These are phyloP conservation scores for Dufourea novaeangliae DNA, from an alignment of 1,140 invertebrate genomes.

Conservation along the genomic window DNA sequence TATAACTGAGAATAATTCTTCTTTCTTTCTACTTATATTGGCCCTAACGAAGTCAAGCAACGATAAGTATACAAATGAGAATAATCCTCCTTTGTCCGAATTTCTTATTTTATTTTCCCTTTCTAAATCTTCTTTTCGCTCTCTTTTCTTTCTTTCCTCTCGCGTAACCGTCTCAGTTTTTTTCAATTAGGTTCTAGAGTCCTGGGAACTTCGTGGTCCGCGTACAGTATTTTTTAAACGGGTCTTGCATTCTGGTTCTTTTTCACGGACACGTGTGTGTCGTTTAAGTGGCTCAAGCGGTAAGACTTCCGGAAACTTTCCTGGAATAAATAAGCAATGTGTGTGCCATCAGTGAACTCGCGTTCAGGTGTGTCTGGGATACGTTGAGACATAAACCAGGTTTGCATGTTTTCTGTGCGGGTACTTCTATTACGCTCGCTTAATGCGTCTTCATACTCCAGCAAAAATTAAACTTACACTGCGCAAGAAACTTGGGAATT, in stretches of 20 bases:
- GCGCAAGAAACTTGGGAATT: too few relatives aligned
- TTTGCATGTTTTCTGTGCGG: neutral
- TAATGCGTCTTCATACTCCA: too few relatives aligned
- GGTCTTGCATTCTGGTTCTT: neutral
- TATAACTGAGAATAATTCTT: neutral
- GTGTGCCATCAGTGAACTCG: too few relatives aligned
- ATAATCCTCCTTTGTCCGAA: neutral
- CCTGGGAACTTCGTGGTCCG: neutral
- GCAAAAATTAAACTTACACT: too few relatives aligned
- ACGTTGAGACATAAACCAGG: neutral
- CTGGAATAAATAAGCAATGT: neutral
- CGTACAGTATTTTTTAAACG: neutral
- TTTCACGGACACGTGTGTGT: neutral
- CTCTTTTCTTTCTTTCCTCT: neutral
- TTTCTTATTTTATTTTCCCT: neutral
- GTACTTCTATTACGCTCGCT: neutral
- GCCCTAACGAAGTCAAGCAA: neutral
- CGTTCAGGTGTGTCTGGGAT: neutral
- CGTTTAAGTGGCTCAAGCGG: neutral
- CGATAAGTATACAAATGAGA: neutral
- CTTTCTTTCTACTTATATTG: neutral
- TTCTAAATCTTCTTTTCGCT: too few relatives aligned
- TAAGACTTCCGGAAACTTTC: neutral
- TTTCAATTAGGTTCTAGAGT: neutral
- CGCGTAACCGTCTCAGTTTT: neutral